Evolutionary conservation across 1,140 invertebrate species (phyloP), one percentile per base, ranked within the genome.

Genomic region (Patella vulgata): DNA sequence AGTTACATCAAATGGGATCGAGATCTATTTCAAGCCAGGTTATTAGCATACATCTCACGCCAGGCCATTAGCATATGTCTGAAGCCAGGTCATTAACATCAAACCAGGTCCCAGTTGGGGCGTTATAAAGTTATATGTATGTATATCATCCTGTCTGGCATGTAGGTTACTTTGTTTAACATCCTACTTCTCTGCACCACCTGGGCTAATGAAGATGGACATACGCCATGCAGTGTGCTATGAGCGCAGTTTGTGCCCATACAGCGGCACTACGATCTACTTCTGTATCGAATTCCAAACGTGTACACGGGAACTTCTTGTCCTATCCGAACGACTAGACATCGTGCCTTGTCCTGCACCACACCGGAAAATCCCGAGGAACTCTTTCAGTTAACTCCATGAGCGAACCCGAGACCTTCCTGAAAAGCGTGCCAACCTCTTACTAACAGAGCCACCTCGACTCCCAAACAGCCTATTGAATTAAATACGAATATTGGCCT

Each of bases 361-460:
- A 11, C 2, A 53, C 2, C 25, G 51, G 23, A 68, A 54, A 39
- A 59, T 63, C 9, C 47, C 19, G 21, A 65, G 28, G 9, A 36
- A 23, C 0, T 64, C 0, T 11, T 21, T 30, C n/a, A 53, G 17
- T 17, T 8, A 33, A 2, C 12, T 8, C 14, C n/a, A 30, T 27
- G 17, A 27, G 0, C 23, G 23, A 23, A 23, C 17, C 12, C 17
- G 23, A 23, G n/a, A 2, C 8, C 23, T 25, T 5, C 36, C 4
- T 19, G 23, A 39, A 1, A 54, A 1, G 52, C 17, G 19, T n/a
- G 8, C 23, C 3, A 0, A n/a, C 2, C 2, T 54, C n/a, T 43
- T 17, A 43, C 23, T n/a, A 21, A 27, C 63, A 39, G 65, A 77
- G 80, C 78, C 40, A 83, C 66, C 52, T 54, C n/a, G 21, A 39